Base-by-base conservation (phyloP, 2,888 invertebrate species). In the Helicoverpa assulta region DNA sequence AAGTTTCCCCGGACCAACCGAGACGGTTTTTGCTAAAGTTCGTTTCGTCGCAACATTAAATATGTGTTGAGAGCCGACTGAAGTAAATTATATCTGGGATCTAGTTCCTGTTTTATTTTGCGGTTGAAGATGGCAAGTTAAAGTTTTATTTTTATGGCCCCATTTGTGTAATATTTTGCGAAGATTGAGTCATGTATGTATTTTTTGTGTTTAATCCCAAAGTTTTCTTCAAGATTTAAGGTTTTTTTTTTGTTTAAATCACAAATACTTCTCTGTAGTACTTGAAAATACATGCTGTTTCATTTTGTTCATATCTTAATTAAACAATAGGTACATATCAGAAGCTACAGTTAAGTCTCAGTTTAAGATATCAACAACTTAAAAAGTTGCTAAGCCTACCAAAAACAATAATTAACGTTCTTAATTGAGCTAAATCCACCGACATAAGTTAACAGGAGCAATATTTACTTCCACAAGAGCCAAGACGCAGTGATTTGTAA, bases 1-100 rank as follows among this genome's bases (percentile, higher is more conserved):
- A 93, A 93, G 89, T 93, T 92, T 87, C 52, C 73, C 84, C 68
- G 62, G 73, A 73, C 64, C 60, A 67, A 73, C 76, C 73, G 70
- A 78, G 74, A 78, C 67, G 60, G 83, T 81, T 85, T 82, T 82
- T 80, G 74, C 72, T 60, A 63, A 67, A 73, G 64, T 66, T 65
- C 70, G 62, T 73, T 71, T 73, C 74, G 54, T 73, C 63, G 71
- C 67, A 67, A 80, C 65, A 74, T 83, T 77, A 84, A 78, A 83
- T 80, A 79, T 81, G 73, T 83, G 70, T 74, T 67, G 79, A 63
- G 64, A 66, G 52, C 21, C 52, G 65, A 81, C 47, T 61, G 58
- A 60, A 67, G 78, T 73, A 81, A 73, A 70, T 79, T 80, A 80
- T 80, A 63, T 76, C 60, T 63, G 65, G 56, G 56, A 66, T 54